Evolutionary conservation across 2,888 invertebrate species (phyloP).

Genomic region (Steinernema hermaphroditum): DNA sequence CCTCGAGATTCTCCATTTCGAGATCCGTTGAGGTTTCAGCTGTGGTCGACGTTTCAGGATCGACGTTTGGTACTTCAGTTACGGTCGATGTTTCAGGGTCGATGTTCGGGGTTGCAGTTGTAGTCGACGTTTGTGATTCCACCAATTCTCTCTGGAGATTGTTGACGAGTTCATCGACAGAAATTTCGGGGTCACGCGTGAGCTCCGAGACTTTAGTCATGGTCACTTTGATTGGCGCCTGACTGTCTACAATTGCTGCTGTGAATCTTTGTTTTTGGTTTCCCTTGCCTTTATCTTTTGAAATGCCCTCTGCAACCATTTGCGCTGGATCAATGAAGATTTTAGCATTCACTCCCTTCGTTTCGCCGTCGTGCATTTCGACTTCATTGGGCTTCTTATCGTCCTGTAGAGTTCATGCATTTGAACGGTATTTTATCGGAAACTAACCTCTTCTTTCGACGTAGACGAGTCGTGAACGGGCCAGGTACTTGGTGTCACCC

Average conservation of each 20-base stretch:
- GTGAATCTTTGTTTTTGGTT: not conserved
- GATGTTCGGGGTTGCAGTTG: not conserved
- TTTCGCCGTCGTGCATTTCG: constrained; percentile 17
- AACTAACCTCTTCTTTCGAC: not conserved
- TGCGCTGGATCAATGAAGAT: constrained; percentile 1
- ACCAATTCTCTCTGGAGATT: not conserved
- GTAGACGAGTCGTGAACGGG: not conserved
- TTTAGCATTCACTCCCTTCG: constrained; percentile 11
- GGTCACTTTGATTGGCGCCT: constrained; percentile 7
- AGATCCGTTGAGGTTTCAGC: not conserved
- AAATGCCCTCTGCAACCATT: not conserved
- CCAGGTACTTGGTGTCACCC: not conserved
- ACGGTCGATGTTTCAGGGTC: too few relatives aligned
- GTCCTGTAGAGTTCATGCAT: not conserved
- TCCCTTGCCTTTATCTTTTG: not conserved
- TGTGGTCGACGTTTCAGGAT: not conserved
- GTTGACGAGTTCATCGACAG: constrained; percentile 14
- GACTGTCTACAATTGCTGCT: not conserved
- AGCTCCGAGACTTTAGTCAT: constrained; percentile 20
- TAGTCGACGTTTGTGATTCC: not conserved
- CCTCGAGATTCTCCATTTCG: constrained; percentile 3
- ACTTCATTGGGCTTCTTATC: not conserved
- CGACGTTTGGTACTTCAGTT: too few relatives aligned
- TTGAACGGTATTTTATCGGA: not conserved
- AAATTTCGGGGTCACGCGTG: not conserved